Conservation (phyloP, 2,113 vertebrate genomes). For the Nipponia nippon region DNA sequence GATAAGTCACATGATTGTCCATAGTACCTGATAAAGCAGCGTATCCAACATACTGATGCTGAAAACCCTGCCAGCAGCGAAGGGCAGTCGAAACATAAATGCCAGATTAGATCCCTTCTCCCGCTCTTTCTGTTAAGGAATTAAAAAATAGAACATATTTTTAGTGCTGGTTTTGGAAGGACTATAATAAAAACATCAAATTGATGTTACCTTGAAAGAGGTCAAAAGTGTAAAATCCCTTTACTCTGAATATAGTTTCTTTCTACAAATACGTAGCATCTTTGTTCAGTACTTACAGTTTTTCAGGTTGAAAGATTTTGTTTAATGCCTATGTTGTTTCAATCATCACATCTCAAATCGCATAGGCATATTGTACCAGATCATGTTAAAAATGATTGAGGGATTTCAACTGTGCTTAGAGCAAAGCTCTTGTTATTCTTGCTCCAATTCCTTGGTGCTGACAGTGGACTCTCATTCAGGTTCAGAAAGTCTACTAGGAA, state of each 20-base stretch:
- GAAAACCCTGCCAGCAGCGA: conserved; percentile 85
- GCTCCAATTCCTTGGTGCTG: background rate
- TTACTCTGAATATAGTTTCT: background rate
- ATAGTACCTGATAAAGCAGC: conserved; percentile 83
- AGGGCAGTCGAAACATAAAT: conserved; percentile 88
- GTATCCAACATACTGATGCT: conserved; percentile 90
- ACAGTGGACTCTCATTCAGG: background rate
- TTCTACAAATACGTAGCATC: background rate
- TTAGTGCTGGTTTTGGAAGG: background rate
- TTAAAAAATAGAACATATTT: background rate
- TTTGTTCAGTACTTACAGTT: background rate
- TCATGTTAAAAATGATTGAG: background rate
- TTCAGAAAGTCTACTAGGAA: background rate
- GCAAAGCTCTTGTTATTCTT: background rate
- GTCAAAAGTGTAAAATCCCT: background rate
- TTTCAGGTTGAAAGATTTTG: background rate
- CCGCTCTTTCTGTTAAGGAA: conserved; percentile 81
- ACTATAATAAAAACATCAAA: background rate
- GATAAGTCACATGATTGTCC: background rate
- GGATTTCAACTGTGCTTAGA: background rate
- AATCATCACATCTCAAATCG: background rate
- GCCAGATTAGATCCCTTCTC: conserved; percentile 86
- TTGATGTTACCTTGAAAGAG: background rate
- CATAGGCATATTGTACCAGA: background rate
- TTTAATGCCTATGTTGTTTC: background rate